Percentiles rank a stretch among this genome's conserved stretches.
These are phyloP conservation scores for Cotesia typhae DNA, from an alignment of 1,140 invertebrate species.

Conservation along the genomic window DNA sequence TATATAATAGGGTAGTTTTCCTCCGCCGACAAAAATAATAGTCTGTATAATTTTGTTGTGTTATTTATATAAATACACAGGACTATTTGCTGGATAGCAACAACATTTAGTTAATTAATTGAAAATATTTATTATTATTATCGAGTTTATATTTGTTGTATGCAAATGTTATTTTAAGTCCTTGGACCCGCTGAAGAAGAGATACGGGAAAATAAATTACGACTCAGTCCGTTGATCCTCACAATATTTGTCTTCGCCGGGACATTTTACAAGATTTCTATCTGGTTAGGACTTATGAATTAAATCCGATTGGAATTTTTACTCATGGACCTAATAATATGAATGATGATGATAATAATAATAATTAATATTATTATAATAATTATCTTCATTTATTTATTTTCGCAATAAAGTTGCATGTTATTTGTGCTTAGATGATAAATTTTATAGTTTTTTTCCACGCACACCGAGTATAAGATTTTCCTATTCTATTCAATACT, in stretches of 20 bases:
- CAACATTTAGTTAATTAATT: no score
- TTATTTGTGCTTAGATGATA: no score
- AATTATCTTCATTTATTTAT: no score
- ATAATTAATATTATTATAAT: neutral
- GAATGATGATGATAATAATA: no score
- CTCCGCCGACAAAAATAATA: neutral
- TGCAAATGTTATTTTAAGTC: no score
- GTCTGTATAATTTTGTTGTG: neutral
- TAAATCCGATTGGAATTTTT: slow-evolving; percentile 34
- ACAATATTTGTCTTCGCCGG: slow-evolving; percentile 59
- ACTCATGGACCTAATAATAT: neutral
- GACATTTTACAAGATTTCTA: slow-evolving; percentile 65
- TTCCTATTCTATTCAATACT: neutral
- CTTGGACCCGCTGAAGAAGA: neutral
- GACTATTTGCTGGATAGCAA: no score
- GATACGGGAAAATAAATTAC: slow-evolving; percentile 55
- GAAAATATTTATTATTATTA: neutral
- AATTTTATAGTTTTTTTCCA: no score
- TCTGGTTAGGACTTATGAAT: slow-evolving; percentile 56
- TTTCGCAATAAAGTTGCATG: no score
- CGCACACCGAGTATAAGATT: no score
- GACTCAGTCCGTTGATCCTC: slow-evolving; percentile 50
- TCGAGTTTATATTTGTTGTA: no score
- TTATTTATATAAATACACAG: neutral
- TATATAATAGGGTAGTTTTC: slow-evolving; percentile 4